Base-by-base conservation (phyloP, 2,113 vertebrate genomes). In the Eubucco bourcierii region DNA sequence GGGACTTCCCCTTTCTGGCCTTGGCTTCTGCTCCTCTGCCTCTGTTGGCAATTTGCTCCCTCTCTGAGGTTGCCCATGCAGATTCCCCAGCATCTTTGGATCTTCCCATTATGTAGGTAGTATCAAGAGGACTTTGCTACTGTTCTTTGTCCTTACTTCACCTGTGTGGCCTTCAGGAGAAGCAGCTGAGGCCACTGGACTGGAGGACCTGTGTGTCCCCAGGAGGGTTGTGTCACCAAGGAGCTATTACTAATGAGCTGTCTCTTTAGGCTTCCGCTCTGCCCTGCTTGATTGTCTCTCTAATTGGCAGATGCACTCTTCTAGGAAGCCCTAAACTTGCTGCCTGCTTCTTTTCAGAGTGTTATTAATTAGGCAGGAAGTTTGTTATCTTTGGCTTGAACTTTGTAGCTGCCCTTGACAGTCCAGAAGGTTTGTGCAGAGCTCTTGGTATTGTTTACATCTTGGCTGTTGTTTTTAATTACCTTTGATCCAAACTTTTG, bases 401-500 rank as follows among this genome's bases (percentile, higher is more conserved):
- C 61, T 87, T 85, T 46, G 13, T 70, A 82, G 59, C 63, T 88
- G 60, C 10, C 87, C 46, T 76, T 84, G 83, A 58, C 41, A 59
- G 29, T 88, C 64, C 28, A 72, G 90, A 81, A 79, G 53, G 12
- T 90, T 93, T 94, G 31, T 94, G 60, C 65, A 46, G 37, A 77
- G 52, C 50, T 88, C 60, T 85, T 50, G 60, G 59, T 68, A 80
- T 33, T 90, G 92, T 94, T 94, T 89, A 34, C 84, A 84, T 12
- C 4, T 56, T 39, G 13, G 13, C 44, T 87, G 46, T 78, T 59
- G 77, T 78, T 65, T 77, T 87, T 56, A 84, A 89, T 94, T 90
- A 90, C 67, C 68, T 86, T 88, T 95, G 84, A 81, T 80, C 52
- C 44, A 17, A 41, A 60, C 31, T 67, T 95, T 90, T 77, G 78